A percentile compares a stretch with the other conserved stretches of the same genome.
phyloP scores from a whole-genome alignment of 1,140 invertebrate genomes.

The Macrocentrus cingulum region DNA sequence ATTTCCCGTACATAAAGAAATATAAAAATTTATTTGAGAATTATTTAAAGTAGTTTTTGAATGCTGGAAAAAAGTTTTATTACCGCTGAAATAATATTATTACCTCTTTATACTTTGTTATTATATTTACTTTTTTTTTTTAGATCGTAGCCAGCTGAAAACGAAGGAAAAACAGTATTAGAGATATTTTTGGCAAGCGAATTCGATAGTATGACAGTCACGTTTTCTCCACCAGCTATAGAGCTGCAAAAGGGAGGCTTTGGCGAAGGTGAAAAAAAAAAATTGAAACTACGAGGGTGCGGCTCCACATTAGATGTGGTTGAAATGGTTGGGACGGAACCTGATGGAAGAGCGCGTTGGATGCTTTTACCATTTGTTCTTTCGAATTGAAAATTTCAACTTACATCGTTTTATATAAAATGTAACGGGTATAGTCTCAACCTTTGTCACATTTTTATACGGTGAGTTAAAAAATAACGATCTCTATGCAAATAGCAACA shows the following conservation, averaged over 20 bases:
- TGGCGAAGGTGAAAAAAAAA: slow-evolving; percentile 11
- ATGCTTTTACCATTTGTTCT: slow-evolving; percentile 8
- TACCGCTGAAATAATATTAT: too few relatives aligned
- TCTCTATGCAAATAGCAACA: too few relatives aligned
- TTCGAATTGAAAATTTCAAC: not conserved
- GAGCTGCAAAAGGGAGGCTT: slow-evolving; percentile 16
- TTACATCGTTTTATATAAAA: not conserved
- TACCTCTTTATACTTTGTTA: too few relatives aligned
- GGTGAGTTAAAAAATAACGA: too few relatives aligned
- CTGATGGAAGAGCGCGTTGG: not conserved
- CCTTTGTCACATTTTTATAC: too few relatives aligned
- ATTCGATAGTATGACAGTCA: slow-evolving; percentile 14
- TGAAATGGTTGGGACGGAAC: slow-evolving; percentile 21
- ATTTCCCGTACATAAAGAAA: too few relatives aligned
- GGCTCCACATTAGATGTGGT: not conserved
- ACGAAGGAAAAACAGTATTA: not conserved
- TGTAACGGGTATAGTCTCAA: too few relatives aligned
- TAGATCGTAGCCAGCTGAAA: not conserved
- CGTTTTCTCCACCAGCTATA: slow-evolving; percentile 14
- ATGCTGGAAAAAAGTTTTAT: too few relatives aligned
- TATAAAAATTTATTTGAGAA: too few relatives aligned
- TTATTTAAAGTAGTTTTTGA: too few relatives aligned
- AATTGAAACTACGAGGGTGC: not conserved
- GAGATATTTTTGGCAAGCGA: slow-evolving; percentile 20
- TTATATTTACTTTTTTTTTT: too few relatives aligned